These are phyloP conservation scores for Cydia fagiglandana DNA, from an alignment of 1,140 invertebrate genomes.

Conservation along the genomic window DNA sequence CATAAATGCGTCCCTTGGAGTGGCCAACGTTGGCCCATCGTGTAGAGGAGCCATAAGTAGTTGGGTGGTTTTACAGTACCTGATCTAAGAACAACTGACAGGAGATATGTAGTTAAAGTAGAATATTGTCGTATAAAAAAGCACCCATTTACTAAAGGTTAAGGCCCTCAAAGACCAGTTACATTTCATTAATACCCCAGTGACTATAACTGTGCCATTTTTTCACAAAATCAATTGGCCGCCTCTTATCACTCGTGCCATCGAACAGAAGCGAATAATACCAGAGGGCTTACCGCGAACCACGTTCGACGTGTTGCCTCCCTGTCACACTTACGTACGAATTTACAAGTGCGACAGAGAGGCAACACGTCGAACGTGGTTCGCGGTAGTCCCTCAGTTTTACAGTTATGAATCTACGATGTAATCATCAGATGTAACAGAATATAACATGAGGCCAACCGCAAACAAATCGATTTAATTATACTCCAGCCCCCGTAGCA, in stretches of 20 bases:
- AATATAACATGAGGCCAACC: constrained; percentile 6
- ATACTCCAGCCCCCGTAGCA: no score
- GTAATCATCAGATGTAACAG: constrained; percentile 4
- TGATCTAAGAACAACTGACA: not conserved
- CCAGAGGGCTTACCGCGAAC: no score
- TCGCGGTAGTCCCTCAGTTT: no score
- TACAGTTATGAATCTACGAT: constrained; percentile 24
- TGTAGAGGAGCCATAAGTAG: no score
- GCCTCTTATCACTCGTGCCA: constrained; percentile 2
- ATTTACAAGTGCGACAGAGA: no score
- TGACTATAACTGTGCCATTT: constrained; percentile 16
- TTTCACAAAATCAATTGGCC: constrained; percentile 19
- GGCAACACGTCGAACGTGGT: no score
- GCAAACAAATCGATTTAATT: constrained; percentile 20
- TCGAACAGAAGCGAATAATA: constrained; percentile 15
- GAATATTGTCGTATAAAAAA: not conserved
- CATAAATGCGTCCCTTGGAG: no score
- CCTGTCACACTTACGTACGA: no score
- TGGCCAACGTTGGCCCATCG: no score
- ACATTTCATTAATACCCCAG: constrained; percentile 1
- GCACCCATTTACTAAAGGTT: not conserved
- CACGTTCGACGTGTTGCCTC: no score
- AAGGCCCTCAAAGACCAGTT: constrained; percentile 18
- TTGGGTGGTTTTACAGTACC: no score
- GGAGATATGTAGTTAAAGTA: not conserved